Base-by-base conservation (phyloP, 2,113 vertebrate genomes). In the Gulo gulo region DNA sequence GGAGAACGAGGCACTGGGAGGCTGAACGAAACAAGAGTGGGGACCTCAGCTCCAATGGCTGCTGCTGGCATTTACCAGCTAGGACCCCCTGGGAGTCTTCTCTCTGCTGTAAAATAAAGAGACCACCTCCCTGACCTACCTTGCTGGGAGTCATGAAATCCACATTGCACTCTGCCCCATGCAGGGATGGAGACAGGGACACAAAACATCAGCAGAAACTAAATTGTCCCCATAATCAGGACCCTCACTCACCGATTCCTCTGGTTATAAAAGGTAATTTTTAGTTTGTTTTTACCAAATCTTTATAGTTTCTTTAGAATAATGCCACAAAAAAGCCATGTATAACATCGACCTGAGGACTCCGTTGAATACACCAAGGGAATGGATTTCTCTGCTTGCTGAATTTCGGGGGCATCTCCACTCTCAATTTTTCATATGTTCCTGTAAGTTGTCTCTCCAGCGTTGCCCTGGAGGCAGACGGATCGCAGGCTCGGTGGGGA, bases 161-260 rank as follows among this genome's bases (percentile, higher is more conserved):
- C 7, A 3, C 16, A 6, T 71, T 20, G 7, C 14, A 34, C 20
- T 26, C 6, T 42, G 13, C 26, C 4, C 26, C 6, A 39, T 0
- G 1, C 36, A 16, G 34, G 24, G n/a, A 31, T 24, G 7, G 12
- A n/a, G 45, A 31, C 12, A 16, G 21, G 24, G 20, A 20, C 6
- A 26, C 18, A 74, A 24, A 21, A 16, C 20, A 2, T 26, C 39
- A 39, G 55, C 59, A 36, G 69, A 61, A 29, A 12, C 9, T 20
- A n/a, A 39, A 29, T 4, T 10, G 39, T 74, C 61, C 6, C 34
- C 59, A 8, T 8, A 2, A 1, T 2, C 16, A 26, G 63, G 13
- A 59, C 13, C 69, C 55, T 57, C 2, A 1, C 2, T 34, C n/a
- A 4, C 6, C 2, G 14, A 8, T 8, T 34, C 47, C 67, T 45